A percentile compares a stretch with the other conserved stretches of the same genome.
These are phyloP conservation scores for Oryzias sinensis DNA, from an alignment of 2,797 vertebrate genomes.

Conservation along the genomic window DNA sequence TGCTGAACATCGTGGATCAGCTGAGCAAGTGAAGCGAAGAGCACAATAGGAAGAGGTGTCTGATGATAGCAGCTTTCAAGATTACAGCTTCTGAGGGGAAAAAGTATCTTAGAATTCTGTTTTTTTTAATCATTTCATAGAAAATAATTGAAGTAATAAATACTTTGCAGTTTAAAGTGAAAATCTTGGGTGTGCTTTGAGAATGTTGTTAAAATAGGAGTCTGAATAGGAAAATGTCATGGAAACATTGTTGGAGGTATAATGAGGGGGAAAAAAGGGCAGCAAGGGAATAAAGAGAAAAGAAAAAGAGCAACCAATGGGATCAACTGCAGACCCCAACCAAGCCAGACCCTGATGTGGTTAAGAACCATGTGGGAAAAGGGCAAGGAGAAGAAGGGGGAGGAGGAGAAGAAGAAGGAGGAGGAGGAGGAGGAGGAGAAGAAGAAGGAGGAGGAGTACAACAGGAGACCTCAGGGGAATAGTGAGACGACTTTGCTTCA, in stretches of 20 bases:
- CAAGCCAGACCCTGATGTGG: constrained; percentile 36
- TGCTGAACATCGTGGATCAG: constrained; percentile 51
- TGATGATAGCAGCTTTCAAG: too few species aligned
- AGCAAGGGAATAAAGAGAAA: constrained; percentile 31
- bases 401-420: constrained; percentile 29
- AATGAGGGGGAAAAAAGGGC: constrained; percentile 3
- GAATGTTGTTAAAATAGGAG: constrained; percentile 2
- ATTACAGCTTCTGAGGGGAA: too few species aligned
- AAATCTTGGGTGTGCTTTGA: neutral
- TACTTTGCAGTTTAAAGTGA: too few species aligned
- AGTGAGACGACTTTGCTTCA: constrained; percentile 34
- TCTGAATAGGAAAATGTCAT: constrained; percentile 18
- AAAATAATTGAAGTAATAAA: too few species aligned
- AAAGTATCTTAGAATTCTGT: too few species aligned
- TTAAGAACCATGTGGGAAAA: constrained; percentile 58
- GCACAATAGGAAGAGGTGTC: neutral
- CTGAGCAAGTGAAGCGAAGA: constrained; percentile 30
- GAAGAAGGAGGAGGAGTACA: constrained; percentile 30
- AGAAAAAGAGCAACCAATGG: constrained; percentile 37
- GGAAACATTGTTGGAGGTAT: constrained; percentile 1
- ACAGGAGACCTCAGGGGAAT: constrained; percentile 40
- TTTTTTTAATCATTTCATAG: too few species aligned
- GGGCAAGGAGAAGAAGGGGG: constrained; percentile 29
- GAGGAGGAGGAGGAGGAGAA: constrained; percentile 35
- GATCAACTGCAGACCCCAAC: constrained; percentile 45